These are phyloP conservation scores for Tachuris rubrigastra DNA, from an alignment of 2,113 vertebrate genomes.

Conservation along the genomic window DNA sequence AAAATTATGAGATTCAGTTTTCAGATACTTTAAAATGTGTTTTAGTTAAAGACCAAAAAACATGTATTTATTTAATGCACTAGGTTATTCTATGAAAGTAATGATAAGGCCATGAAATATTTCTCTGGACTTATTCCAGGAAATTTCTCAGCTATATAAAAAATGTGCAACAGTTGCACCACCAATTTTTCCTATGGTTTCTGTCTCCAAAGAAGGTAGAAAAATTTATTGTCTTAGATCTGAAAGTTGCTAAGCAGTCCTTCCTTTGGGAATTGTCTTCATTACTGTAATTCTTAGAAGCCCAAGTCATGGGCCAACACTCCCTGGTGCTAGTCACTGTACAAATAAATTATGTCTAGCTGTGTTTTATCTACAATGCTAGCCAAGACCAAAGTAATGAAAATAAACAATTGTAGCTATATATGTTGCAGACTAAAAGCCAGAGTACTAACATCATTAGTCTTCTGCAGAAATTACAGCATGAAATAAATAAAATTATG, in stretches of 20 bases:
- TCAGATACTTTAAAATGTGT: background rate
- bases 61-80: background rate
- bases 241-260: conserved; percentile 11
- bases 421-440: background rate
- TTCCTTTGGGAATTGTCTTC: conserved; percentile 35
- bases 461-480: background rate
- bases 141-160: background rate
- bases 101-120: background rate
- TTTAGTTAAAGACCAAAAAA: background rate
- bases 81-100: background rate
- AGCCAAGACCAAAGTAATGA: conserved; percentile 14
- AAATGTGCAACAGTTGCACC: background rate
- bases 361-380: background rate
- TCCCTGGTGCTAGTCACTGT: background rate
- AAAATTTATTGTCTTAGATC: conserved; percentile 14
- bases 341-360: background rate
- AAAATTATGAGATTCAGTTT: background rate
- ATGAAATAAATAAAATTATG: background rate
- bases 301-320: conserved; percentile 5
- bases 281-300: conserved; percentile 31
- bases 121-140: conserved; percentile 16
- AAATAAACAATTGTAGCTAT: conserved; percentile 8
- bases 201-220: conserved; percentile 41
- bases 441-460: background rate
- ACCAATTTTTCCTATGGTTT: background rate